A percentile compares a stretch with the other conserved stretches of the same genome.
These are phyloP conservation scores for Nothocercus nigrocapillus DNA, from an alignment of 2,113 vertebrate genomes.

Conservation along the genomic window DNA sequence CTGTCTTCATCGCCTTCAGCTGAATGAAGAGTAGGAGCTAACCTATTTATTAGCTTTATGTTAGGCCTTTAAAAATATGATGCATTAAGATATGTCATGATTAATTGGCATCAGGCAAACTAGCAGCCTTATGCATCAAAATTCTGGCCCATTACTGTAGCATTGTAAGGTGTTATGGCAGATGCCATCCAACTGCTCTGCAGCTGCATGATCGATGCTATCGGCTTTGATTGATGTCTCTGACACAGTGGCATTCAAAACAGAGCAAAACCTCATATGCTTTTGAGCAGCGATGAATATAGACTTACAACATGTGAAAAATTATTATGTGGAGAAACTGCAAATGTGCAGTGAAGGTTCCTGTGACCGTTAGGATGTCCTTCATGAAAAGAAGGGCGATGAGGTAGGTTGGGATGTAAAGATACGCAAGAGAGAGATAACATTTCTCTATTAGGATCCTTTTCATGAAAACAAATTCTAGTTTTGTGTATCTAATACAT, in stretches of 20 bases:
- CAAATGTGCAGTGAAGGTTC: not conserved
- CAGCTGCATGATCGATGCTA: constrained; percentile 53
- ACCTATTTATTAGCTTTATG: not conserved
- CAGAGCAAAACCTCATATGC: not conserved
- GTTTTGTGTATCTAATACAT: not conserved
- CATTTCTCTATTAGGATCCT: not conserved
- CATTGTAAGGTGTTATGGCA: constrained; percentile 42
- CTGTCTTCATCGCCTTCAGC: not conserved
- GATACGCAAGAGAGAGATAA: not conserved
- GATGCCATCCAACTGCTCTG: constrained; percentile 14
- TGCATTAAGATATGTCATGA: constrained; percentile 38
- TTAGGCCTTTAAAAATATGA: not conserved
- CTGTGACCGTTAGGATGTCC: not conserved
- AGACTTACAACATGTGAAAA: constrained; percentile 9
- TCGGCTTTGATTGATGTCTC: constrained; percentile 58
- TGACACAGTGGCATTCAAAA: constrained; percentile 43
- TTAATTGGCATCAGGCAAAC: constrained; percentile 44
- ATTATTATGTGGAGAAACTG: not conserved
- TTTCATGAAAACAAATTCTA: not conserved
- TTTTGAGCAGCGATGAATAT: not conserved
- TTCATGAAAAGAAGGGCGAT: not conserved
- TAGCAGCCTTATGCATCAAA: constrained; percentile 54
- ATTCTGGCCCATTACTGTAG: constrained; percentile 24
- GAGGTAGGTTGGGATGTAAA: not conserved
- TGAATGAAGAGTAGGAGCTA: not conserved